Conservation (phyloP, 2,888 invertebrate genomes). For the Heliconius ethilla region DNA sequence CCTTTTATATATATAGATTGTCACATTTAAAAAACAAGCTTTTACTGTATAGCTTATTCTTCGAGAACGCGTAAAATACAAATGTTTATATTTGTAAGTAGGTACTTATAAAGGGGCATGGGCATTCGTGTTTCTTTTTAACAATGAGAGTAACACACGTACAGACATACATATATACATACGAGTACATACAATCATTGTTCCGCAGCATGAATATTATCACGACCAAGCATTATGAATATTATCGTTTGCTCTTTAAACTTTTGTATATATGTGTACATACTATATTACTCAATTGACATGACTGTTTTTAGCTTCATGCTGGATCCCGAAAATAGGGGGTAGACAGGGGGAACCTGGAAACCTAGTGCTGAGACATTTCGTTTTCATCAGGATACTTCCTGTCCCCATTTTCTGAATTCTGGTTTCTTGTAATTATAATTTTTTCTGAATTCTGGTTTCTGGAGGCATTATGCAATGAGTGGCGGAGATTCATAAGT, state of each 20-base stretch:
- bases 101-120: constrained; percentile 45
- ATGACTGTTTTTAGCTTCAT: no score
- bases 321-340: no score
- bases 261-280: background rate
- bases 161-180: constrained; percentile 20
- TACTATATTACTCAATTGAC: background rate
- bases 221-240: constrained; percentile 36
- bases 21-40: constrained; percentile 50
- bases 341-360: no score
- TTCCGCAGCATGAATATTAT: constrained; percentile 43
- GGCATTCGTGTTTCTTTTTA: constrained; percentile 54
- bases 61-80: constrained; percentile 46
- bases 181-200: constrained; percentile 43
- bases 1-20: no score
- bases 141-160: constrained; percentile 46
- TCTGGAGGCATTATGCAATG: no score
- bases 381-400: background rate
- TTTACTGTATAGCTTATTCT: constrained; percentile 58
- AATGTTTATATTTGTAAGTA: constrained; percentile 46
- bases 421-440: no score
- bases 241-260: constrained; percentile 7
- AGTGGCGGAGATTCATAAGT: background rate
- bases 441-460: background rate
- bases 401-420: background rate
- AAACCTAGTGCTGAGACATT: no score